Evolutionary conservation across 2,797 vertebrate species (phyloP).

Genomic region (Sebastes hubbsi): DNA sequence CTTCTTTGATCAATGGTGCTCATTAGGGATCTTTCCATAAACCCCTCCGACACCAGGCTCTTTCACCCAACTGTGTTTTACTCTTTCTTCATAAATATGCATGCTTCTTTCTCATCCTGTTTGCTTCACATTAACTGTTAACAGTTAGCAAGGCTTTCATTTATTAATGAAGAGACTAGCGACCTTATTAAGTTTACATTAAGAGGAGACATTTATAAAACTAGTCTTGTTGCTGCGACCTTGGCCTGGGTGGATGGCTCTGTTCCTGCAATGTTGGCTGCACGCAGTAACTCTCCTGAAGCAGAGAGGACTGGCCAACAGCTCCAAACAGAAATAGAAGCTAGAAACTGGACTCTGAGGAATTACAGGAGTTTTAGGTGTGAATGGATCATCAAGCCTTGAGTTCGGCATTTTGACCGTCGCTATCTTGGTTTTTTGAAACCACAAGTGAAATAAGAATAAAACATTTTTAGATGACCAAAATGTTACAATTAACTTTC

Average conservation of each 20-base stretch:
- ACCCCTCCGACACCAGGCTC: background rate
- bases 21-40: background rate
- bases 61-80: background rate
- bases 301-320: background rate
- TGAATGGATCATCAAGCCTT: background rate
- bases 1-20: slow-evolving; percentile 13
- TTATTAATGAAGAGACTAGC: slow-evolving; percentile 5
- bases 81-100: slow-evolving; percentile 18
- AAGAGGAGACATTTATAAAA: slow-evolving; percentile 10
- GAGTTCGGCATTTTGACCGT: too few species aligned
- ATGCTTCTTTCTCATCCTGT: slow-evolving; percentile 5
- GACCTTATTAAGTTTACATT: slow-evolving; percentile 10
- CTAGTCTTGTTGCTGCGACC: slow-evolving; percentile 4
- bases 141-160: background rate
- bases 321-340: slow-evolving; percentile 44
- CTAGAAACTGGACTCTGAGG: slow-evolving; percentile 16
- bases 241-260: background rate
- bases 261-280: slow-evolving; percentile 9
- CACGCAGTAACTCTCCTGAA: background rate
- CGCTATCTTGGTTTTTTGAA: too few species aligned
- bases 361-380: slow-evolving; percentile 3
- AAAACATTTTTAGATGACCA: too few species aligned
- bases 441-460: too few species aligned
- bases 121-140: background rate
- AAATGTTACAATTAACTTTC: too few species aligned